These are phyloP conservation scores for Camelus bactrianus DNA, from an alignment of 2,113 vertebrate species.

Conservation along the genomic window DNA sequence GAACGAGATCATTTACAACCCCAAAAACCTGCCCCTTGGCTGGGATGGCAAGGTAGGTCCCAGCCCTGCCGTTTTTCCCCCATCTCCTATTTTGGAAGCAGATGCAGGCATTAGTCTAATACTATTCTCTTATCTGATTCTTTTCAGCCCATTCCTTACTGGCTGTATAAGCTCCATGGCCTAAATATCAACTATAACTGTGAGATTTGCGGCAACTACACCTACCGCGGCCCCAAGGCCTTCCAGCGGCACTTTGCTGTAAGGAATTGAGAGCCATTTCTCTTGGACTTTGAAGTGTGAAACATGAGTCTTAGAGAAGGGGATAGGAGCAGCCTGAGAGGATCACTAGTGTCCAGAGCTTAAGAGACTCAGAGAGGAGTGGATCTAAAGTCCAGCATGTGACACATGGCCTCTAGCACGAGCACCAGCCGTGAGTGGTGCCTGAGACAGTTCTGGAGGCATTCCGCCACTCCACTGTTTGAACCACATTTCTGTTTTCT, in stretches of 20 bases:
- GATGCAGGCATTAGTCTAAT: neutral
- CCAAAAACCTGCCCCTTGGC: slow-evolving; percentile 98
- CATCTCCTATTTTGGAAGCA: accelerated
- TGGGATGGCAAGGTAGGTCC: slow-evolving; percentile 97
- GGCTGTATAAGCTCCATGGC: slow-evolving; percentile 97
- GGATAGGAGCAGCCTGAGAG: neutral
- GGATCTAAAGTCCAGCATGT: neutral
- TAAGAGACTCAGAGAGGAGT: neutral
- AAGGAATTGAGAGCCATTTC: slow-evolving; percentile 69
- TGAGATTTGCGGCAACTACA: slow-evolving; percentile 99
- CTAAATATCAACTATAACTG: slow-evolving; percentile 99
- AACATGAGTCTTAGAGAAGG: neutral
- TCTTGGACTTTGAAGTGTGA: neutral
- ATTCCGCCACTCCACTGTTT: neutral
- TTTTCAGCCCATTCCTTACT: slow-evolving; percentile 96
- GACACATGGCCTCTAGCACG: neutral
- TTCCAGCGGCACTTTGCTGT: slow-evolving; percentile 97
- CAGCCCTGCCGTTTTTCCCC: neutral
- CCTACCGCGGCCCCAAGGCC: slow-evolving; percentile 97
- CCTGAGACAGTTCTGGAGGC: neutral
- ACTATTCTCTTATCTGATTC: neutral
- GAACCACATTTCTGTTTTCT: neutral
- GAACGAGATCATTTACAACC: slow-evolving; percentile 99
- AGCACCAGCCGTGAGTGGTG: no score
- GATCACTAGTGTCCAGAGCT: neutral